Conservation (phyloP, 2,888 invertebrate genomes). For the Clusia tigrina region DNA sequence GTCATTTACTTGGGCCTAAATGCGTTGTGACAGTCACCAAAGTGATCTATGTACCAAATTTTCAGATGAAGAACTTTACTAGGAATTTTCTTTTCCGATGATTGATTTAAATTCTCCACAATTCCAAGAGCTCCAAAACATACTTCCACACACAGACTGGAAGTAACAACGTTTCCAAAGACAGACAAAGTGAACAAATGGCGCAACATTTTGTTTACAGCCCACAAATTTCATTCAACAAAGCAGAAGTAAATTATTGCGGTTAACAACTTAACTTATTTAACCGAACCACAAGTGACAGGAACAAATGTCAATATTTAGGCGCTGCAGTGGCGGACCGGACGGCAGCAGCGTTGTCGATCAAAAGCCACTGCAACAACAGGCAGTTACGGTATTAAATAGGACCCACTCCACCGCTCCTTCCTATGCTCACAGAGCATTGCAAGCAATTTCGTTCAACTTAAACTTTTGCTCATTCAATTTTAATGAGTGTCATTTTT, state of each 20-base stretch:
- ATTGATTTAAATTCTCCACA: too few relatives aligned
- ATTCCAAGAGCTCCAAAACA: background rate
- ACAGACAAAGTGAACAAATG: background rate
- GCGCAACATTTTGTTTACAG: background rate
- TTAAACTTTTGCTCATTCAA: slow-evolving; percentile 21
- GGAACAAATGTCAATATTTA: slow-evolving; percentile 3
- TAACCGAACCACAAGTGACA: background rate
- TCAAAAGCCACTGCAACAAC: background rate
- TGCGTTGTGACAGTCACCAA: too few relatives aligned
- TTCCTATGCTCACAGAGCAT: too few relatives aligned
- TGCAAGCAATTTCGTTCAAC: slow-evolving; percentile 12
- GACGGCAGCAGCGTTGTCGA: background rate
- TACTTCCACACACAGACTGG: background rate
- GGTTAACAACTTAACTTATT: slow-evolving; percentile 1
- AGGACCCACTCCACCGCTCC: background rate
- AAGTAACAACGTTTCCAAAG: background rate
- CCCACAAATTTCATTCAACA: background rate
- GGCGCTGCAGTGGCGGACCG: background rate
- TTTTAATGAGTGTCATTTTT: slow-evolving; percentile 37
- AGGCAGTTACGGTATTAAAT: background rate
- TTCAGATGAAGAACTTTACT: too few relatives aligned
- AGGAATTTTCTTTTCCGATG: too few relatives aligned
- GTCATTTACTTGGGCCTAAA: too few relatives aligned
- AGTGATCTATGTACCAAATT: too few relatives aligned
- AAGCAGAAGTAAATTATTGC: background rate